Evolutionary conservation across 2,888 invertebrate genomes (phyloP).

Genomic region (Diadegma fenestrale): DNA sequence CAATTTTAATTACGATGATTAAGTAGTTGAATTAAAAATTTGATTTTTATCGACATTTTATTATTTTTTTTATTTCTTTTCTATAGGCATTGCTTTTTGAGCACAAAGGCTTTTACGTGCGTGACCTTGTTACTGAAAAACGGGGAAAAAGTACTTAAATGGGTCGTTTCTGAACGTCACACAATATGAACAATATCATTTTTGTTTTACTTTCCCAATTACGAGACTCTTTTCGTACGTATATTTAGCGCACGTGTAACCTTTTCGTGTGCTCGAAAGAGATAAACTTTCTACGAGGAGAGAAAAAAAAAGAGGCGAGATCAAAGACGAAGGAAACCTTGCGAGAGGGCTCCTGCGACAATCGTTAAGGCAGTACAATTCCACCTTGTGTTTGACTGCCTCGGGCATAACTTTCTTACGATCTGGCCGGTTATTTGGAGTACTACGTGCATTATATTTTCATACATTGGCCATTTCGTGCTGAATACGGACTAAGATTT

Average conservation of each 20-base stretch:
- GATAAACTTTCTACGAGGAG: slow-evolving; percentile 54
- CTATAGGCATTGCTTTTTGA: neutral
- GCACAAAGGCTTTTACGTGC: neutral
- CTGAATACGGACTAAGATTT: neutral
- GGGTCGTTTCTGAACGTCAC: neutral
- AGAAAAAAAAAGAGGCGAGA: slow-evolving; percentile 33
- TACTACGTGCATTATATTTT: slow-evolving; percentile 31
- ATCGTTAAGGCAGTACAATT: slow-evolving; percentile 17
- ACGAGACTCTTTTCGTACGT: neutral
- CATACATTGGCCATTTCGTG: slow-evolving; percentile 18
- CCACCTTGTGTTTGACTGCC: slow-evolving; percentile 48
- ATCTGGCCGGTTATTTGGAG: slow-evolving; percentile 60
- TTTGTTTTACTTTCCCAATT: neutral
- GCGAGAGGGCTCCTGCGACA: slow-evolving; percentile 59
- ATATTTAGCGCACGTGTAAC: slow-evolving; percentile 3
- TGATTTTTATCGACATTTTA: neutral
- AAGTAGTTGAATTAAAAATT: neutral
- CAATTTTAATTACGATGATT: neutral
- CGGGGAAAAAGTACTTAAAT: neutral
- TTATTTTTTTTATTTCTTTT: neutral
- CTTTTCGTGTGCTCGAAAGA: slow-evolving; percentile 37
- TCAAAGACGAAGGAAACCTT: slow-evolving; percentile 49
- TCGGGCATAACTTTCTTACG: slow-evolving; percentile 65
- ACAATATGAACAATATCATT: neutral
- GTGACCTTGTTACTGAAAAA: neutral